These are phyloP conservation scores for Esox masquinongy DNA, from an alignment of 2,797 vertebrate species.

Conservation along the genomic window DNA sequence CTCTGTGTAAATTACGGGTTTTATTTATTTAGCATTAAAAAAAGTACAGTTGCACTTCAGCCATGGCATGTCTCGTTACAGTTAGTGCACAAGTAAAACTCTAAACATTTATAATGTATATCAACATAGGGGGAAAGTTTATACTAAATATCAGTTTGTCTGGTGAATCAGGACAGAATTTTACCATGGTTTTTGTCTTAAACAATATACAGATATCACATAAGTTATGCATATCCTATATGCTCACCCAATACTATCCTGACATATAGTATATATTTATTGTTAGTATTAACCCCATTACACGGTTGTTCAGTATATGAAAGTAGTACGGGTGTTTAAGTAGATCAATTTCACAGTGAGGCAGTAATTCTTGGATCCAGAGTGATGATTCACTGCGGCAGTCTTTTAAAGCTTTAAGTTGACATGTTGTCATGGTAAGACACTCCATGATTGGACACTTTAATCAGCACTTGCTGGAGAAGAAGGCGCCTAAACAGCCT, in stretches of 20 bases:
- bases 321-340: background rate
- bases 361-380: background rate
- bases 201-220: background rate
- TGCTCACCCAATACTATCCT: background rate
- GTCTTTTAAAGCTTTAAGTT: background rate
- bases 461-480: background rate
- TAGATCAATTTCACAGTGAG: background rate
- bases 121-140: background rate
- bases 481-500: background rate
- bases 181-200: background rate
- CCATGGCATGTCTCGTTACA: conserved; percentile 29
- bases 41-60: conserved; percentile 48
- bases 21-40: conserved; percentile 57
- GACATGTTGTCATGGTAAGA: background rate
- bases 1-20: conserved; percentile 46
- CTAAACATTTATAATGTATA: conserved; percentile 8
- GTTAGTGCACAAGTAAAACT: conserved; percentile 48
- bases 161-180: background rate
- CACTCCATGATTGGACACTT: background rate
- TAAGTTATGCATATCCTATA: background rate
- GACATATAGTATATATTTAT: background rate
- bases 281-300: background rate
- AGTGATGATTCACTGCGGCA: background rate
- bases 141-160: background rate
- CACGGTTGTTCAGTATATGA: background rate